A percentile compares a stretch with the other conserved stretches of the same genome.
Conservation (phyloP, 2,888 invertebrate species). For the Sclerodermus sp. region DNA sequence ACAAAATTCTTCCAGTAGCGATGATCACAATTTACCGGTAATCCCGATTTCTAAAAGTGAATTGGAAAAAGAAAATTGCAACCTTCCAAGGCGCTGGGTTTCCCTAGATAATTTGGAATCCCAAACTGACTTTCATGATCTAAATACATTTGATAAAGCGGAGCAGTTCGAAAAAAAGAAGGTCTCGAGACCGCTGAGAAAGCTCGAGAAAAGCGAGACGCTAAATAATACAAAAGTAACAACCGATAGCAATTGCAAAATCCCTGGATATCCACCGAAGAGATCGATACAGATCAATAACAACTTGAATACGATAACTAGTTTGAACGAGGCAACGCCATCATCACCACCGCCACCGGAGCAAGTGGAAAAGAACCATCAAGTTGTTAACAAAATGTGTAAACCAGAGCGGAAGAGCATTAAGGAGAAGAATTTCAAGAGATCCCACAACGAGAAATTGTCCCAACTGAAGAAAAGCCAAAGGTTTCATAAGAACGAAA, state of each 20-base stretch:
- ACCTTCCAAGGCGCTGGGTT: slow-evolving; percentile 58
- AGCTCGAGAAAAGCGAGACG: slow-evolving; percentile 52
- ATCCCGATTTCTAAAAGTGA: slow-evolving; percentile 48
- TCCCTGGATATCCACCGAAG: slow-evolving; percentile 38
- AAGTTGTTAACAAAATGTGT: slow-evolving; percentile 60
- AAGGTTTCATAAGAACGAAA: slow-evolving; percentile 60
- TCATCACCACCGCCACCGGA: slow-evolving; percentile 39
- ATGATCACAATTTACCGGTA: slow-evolving; percentile 57
- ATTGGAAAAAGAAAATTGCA: slow-evolving; percentile 54
- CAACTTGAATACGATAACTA: slow-evolving; percentile 46
- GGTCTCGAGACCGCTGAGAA: slow-evolving; percentile 35
- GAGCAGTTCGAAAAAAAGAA: slow-evolving; percentile 52
- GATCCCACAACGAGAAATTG: slow-evolving; percentile 58
- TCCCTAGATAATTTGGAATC: slow-evolving; percentile 53
- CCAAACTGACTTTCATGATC: slow-evolving; percentile 41
- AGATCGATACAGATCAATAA: slow-evolving; percentile 47
- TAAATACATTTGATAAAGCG: slow-evolving; percentile 42
- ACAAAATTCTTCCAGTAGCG: slow-evolving; percentile 62
- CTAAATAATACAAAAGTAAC: slow-evolving; percentile 56
- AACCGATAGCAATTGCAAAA: slow-evolving; percentile 42
- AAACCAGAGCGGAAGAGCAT: slow-evolving; percentile 60
- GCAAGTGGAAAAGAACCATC: slow-evolving; percentile 50
- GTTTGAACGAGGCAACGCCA: slow-evolving; percentile 33
- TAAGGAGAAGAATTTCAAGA: slow-evolving; percentile 55
- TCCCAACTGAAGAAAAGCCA: slow-evolving; percentile 60